Evolutionary conservation across 2,797 vertebrate genomes (phyloP).

Genomic region (Loriculus beryllinus): DNA sequence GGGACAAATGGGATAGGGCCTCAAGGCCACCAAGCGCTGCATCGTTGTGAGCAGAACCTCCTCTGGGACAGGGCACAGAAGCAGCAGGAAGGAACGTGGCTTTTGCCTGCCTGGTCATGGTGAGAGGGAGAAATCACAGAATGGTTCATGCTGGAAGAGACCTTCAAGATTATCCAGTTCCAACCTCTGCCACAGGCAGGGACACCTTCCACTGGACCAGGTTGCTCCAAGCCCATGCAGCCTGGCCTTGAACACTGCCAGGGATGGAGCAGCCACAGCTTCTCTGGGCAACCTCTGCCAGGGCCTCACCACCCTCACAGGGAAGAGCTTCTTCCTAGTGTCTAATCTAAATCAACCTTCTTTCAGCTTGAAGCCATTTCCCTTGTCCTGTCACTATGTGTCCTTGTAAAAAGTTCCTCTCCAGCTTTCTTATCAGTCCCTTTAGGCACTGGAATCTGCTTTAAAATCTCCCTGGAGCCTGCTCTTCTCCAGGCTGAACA

Average conservation of each 20-base stretch:
- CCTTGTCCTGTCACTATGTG: neutral
- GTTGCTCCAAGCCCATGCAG: neutral
- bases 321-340: neutral
- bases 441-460: neutral
- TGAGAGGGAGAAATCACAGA: neutral
- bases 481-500: neutral
- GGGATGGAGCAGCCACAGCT: neutral
- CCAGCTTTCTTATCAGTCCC: neutral
- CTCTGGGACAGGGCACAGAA: neutral
- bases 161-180: neutral
- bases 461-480: neutral
- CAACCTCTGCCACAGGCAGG: neutral
- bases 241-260: neutral
- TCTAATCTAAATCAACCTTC: neutral
- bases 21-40: neutral
- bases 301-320: fast-evolving
- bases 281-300: neutral
- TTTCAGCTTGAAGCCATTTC: neutral
- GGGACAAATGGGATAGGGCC: neutral
- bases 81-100: fast-evolving
- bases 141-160: neutral
- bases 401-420: neutral
- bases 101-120: fast-evolving
- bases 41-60: neutral
- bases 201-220: neutral